A percentile compares a stretch with the other conserved stretches of the same genome.
These are phyloP conservation scores for Monoplex corrugatus DNA, from an alignment of 2,888 invertebrate genomes.

Conservation along the genomic window DNA sequence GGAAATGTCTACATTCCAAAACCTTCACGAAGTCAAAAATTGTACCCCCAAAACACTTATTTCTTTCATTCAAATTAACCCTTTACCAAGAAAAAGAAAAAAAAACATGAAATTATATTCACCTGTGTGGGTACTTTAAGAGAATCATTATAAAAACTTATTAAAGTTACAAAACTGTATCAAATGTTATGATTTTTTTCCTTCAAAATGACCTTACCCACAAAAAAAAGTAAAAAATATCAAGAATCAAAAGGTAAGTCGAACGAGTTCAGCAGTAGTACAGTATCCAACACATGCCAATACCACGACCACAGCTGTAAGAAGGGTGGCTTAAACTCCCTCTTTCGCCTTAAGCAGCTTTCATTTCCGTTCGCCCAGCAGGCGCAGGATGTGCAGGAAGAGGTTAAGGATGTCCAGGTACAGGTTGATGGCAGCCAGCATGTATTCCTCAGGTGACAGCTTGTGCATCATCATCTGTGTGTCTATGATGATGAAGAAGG, in stretches of 20 bases:
- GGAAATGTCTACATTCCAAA: no score
- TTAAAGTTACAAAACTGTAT: no score
- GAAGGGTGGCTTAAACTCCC: no score
- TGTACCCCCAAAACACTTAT: no score
- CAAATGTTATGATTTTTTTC: neutral
- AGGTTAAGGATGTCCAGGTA: slow-evolving; percentile 94
- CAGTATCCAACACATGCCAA: neutral
- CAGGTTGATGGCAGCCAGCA: slow-evolving; percentile 91
- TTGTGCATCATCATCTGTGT: slow-evolving; percentile 92
- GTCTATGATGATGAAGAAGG: slow-evolving; percentile 91
- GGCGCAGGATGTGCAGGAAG: slow-evolving; percentile 90
- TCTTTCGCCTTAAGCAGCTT: no score
- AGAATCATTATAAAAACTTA: no score
- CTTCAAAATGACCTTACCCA: neutral
- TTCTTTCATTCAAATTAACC: no score
- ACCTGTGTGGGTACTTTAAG: no score
- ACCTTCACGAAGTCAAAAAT: no score
- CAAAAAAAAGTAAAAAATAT: neutral
- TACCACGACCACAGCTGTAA: neutral
- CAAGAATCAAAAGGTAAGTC: neutral
- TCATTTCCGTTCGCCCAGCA: slow-evolving; percentile 83
- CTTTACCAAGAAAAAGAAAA: no score
- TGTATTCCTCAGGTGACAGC: slow-evolving; percentile 93
- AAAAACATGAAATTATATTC: no score
- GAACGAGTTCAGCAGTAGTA: neutral